Percentiles rank a stretch among this genome's conserved stretches.
phyloP scores from a whole-genome alignment of 1,140 invertebrate species.

The Zelostemma sp. region DNA sequence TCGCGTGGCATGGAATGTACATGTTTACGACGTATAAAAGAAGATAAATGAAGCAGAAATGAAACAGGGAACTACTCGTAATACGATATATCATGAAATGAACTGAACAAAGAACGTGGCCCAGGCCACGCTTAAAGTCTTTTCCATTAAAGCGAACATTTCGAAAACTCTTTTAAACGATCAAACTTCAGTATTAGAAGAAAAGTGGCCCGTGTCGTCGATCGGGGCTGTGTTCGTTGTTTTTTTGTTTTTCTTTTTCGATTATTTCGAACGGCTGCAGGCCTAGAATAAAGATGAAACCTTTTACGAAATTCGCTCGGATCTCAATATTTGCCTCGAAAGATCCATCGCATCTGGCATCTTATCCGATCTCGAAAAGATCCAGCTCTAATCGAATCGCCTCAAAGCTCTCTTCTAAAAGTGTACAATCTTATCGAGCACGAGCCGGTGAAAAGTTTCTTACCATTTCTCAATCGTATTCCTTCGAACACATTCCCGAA shows the following conservation, averaged over 20 bases:
- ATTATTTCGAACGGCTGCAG: too few species aligned
- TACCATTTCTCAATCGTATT: too few species aligned
- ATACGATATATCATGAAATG: constrained; percentile 18
- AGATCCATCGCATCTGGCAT: too few species aligned
- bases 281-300: too few species aligned
- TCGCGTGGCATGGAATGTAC: constrained; percentile 18
- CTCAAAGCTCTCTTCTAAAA: too few species aligned
- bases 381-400: too few species aligned
- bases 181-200: background rate
- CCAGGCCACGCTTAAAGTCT: constrained; percentile 9
- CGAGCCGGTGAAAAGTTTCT: too few species aligned
- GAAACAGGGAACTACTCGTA: constrained; percentile 23
- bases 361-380: too few species aligned
- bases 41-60: background rate
- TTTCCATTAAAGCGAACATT: background rate
- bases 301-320: too few species aligned
- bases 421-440: too few species aligned
- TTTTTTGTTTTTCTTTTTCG: too few species aligned
- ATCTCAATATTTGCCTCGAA: too few species aligned
- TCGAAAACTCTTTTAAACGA: background rate
- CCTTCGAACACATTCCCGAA: background rate
- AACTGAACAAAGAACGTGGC: constrained; percentile 6
- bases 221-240: background rate
- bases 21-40: constrained; percentile 17
- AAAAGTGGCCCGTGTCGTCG: background rate